phyloP scores from a whole-genome alignment of 2,113 vertebrate genomes.

The Pungitius pungitius region DNA sequence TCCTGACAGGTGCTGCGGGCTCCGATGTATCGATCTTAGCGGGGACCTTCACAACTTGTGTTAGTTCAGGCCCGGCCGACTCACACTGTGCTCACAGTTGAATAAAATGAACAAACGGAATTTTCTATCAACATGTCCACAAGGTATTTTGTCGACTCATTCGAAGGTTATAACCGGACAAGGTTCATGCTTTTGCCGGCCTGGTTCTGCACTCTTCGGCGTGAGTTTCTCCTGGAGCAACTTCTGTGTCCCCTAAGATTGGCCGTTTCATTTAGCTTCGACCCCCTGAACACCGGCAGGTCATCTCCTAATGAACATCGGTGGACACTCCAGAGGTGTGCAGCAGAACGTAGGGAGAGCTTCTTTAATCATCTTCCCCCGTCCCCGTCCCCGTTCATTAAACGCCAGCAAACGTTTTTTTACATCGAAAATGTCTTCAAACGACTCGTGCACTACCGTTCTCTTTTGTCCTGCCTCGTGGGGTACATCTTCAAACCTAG shows the following conservation, averaged over 20 bases:
- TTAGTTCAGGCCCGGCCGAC: constrained; percentile 21
- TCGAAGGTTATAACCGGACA: no score
- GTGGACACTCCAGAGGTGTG: neutral
- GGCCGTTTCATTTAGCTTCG: neutral
- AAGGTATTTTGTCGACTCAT: no score
- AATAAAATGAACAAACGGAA: constrained; percentile 7
- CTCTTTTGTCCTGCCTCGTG: no score
- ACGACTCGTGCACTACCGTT: neutral
- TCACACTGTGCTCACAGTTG: constrained; percentile 11
- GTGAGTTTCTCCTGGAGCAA: no score
- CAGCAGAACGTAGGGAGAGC: neutral
- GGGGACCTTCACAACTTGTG: constrained; percentile 46
- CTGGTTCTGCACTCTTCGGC: no score
- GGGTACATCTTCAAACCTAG: no score
- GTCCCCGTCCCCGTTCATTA: neutral
- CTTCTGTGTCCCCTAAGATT: no score
- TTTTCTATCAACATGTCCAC: neutral
- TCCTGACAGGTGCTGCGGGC: constrained; percentile 57
- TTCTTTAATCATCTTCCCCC: neutral
- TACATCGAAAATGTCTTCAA: constrained; percentile 1
- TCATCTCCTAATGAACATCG: no score
- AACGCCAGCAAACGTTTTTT: neutral
- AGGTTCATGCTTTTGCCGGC: no score
- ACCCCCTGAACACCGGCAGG: neutral
- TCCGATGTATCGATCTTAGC: constrained; percentile 68